Evolutionary conservation across 2,888 invertebrate species (phyloP).

Genomic region (Ommatoiulus sabulosus): DNA sequence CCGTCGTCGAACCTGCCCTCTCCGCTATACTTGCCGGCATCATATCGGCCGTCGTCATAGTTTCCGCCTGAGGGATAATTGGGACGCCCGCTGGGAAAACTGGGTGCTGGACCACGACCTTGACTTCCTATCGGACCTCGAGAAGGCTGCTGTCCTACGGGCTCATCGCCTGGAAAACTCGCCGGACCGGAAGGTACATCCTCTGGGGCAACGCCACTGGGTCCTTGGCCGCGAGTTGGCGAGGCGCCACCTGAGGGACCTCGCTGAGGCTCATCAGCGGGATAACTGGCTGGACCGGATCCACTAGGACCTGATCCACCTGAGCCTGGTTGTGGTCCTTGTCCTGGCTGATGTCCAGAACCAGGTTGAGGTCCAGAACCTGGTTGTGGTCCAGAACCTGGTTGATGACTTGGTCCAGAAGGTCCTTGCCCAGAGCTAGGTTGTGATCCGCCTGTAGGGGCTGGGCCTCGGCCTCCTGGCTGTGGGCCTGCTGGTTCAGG

Average conservation of each 20-base stretch:
- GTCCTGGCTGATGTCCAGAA: background rate
- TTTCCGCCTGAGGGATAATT: background rate
- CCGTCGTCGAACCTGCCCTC: background rate
- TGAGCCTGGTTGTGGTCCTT: background rate
- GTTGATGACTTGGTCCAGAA: conserved; percentile 1
- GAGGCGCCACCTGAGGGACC: background rate
- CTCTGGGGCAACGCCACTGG: background rate
- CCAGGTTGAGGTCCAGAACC: background rate
- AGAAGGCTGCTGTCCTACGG: background rate
- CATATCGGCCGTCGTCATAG: background rate
- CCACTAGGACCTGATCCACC: background rate
- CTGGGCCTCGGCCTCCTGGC: conserved; percentile 22
- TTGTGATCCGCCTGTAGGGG: background rate
- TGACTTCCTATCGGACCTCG: background rate
- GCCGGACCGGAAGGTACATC: background rate
- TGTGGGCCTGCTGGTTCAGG: conserved; percentile 17
- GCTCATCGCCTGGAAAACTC: background rate
- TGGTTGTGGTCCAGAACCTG: too few species aligned
- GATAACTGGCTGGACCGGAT: conserved; percentile 47
- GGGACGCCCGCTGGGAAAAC: background rate
- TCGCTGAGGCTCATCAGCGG: conserved; percentile 9
- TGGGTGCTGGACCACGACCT: conserved; percentile 31
- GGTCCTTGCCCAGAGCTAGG: background rate
- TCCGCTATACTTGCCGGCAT: background rate
- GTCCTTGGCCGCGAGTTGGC: background rate